Conservation (phyloP, 1,140 invertebrate genomes). For the Anastrepha obliqua region DNA sequence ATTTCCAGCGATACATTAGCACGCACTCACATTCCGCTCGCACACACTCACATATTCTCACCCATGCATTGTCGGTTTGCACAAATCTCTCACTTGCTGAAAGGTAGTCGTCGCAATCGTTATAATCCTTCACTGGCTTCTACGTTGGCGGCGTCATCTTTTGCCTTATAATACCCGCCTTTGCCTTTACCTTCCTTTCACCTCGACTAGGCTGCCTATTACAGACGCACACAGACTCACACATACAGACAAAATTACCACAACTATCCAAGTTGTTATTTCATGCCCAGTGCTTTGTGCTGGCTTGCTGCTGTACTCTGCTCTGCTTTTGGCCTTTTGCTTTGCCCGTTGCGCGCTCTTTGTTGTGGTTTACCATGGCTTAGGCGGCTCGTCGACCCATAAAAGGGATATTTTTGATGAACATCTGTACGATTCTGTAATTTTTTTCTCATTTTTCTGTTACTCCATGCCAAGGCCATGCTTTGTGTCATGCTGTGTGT, state of each 20-base stretch:
- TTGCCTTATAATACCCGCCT: neutral
- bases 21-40: neutral
- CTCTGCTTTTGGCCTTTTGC: neutral
- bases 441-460: neutral
- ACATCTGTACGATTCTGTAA: constrained; percentile 8
- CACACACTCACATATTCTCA: neutral
- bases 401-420: constrained; percentile 43
- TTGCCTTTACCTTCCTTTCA: neutral
- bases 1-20: neutral
- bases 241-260: neutral
- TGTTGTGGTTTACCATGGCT: constrained; percentile 40
- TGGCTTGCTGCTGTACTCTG: neutral
- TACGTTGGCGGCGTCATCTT: neutral
- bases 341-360: constrained; percentile 9
- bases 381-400: constrained; percentile 33
- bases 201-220: neutral
- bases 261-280: constrained; percentile 51
- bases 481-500: neutral
- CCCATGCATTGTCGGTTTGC: neutral
- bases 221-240: neutral
- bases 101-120: neutral
- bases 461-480: neutral
- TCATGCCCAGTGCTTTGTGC: constrained; percentile 4
- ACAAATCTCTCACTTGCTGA: neutral
- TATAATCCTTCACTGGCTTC: neutral